phyloP scores from a whole-genome alignment of 2,113 vertebrate species.

The Grantiella picta region DNA sequence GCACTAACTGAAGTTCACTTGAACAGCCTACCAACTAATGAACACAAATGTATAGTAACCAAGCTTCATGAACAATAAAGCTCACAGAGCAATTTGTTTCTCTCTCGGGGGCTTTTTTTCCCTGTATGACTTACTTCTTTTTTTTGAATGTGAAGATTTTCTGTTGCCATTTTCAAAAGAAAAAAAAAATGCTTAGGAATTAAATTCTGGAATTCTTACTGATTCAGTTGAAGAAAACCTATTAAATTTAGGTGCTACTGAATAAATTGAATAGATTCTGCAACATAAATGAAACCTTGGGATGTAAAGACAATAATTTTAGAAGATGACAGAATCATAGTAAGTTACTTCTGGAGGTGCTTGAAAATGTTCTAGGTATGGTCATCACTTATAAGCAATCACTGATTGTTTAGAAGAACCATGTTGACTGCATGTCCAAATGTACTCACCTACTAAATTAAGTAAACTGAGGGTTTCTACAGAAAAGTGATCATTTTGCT shows the following conservation, averaged over 20 bases:
- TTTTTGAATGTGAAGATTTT: background rate
- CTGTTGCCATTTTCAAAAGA: background rate
- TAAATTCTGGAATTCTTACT: background rate
- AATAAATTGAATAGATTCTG: background rate
- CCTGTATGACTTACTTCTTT: background rate
- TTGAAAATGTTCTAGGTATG: background rate
- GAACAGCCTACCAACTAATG: background rate
- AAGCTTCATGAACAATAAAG: background rate
- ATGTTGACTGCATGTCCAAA: background rate
- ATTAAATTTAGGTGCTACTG: background rate
- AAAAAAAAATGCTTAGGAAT: background rate
- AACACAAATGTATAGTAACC: background rate
- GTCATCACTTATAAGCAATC: background rate
- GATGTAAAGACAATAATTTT: background rate
- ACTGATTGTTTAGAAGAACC: background rate
- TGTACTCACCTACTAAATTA: background rate
- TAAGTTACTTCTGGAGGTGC: background rate
- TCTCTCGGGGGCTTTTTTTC: accelerated
- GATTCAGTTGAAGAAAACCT: background rate
- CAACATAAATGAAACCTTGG: background rate
- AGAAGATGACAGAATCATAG: background rate
- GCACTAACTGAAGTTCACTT: background rate
- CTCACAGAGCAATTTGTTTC: background rate
- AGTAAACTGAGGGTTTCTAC: background rate
- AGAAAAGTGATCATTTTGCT: background rate